Evolutionary conservation across 1,140 invertebrate genomes (phyloP).

Genomic region (Fopius arisanus): DNA sequence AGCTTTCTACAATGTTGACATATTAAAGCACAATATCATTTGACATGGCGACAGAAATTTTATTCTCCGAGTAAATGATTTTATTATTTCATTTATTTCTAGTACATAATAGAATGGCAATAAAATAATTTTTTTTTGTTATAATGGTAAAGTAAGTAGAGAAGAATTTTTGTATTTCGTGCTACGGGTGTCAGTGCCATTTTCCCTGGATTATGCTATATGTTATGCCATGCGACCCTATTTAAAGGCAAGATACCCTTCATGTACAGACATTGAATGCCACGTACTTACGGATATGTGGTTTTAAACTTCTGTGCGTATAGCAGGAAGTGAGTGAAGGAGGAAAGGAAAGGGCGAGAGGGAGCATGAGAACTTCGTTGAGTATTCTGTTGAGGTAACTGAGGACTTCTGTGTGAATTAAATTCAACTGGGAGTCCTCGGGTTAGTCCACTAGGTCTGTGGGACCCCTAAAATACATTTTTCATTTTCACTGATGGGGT

Average conservation of each 20-base stretch:
- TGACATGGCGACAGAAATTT: too few relatives aligned
- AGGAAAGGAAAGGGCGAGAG: not conserved
- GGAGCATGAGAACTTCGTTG: slow-evolving; percentile 51
- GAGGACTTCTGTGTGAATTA: slow-evolving; percentile 52
- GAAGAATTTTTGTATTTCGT: too few relatives aligned
- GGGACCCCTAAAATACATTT: slow-evolving; percentile 11
- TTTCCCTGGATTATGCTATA: not conserved
- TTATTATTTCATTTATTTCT: too few relatives aligned
- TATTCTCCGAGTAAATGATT: too few relatives aligned
- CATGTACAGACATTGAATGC: not conserved
- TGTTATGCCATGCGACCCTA: not conserved
- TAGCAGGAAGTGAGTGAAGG: not conserved
- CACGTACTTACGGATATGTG: slow-evolving; percentile 6
- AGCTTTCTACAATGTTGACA: too few relatives aligned
- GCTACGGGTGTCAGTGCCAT: too few relatives aligned
- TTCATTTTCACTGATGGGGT: not conserved
- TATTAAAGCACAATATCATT: too few relatives aligned
- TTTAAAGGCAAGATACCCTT: not conserved
- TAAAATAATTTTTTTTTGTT: too few relatives aligned
- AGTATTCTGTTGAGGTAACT: slow-evolving; percentile 49
- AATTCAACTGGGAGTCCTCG: slow-evolving; percentile 47
- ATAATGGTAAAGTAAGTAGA: too few relatives aligned
- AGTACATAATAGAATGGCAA: too few relatives aligned
- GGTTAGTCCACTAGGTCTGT: slow-evolving; percentile 43
- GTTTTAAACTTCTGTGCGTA: slow-evolving; percentile 1